Base-by-base conservation (phyloP, 2,113 vertebrate species). In the Galbula dea region DNA sequence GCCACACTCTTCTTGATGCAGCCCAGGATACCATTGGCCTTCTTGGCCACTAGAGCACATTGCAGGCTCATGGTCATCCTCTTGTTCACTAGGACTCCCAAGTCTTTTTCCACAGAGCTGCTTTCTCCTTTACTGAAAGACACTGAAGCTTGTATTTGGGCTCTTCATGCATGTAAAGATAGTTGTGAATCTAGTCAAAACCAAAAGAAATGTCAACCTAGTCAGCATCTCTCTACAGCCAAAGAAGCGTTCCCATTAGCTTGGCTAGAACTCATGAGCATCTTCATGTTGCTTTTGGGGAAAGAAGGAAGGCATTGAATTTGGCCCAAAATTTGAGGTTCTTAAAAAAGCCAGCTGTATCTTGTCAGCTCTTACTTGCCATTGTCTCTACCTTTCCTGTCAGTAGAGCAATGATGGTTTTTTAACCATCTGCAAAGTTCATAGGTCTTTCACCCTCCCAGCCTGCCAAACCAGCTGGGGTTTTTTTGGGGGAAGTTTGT, bases 221-320 rank as follows among this genome's bases (percentile, higher is more conserved):
- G 79, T 29, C 34, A 71, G 11, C 77, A 43, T 61, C 23, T 87
- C 34, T 12, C 8, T 5, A 39, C 34, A 88, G 11, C 54, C n/a
- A 51, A 77, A 66, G 10, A 82, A 92, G 18, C 58, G 49, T 46
- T 89, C 27, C 15, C 57, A 32, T 63, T 78, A 36, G 4, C 18
- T 51, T 84, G 30, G 15, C 34, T 48, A 51, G 37, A 93, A 90
- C 61, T 94, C 69, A 4, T 67, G 54, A 86, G 41, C 24, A 80
- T 88, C 62, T 59, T 82, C 74, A 45, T 73, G 80, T 37, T 93
- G 52, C 23, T 69, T 79, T 85, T 76, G 9, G 59, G 34, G 55
- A 39, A 91, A 93, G 83, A 94, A 92, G 62, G 30, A 76, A 94
- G 76, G 74, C 55, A 77, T 71, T 68, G 32, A 39, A 91, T 86